Evolutionary conservation across 2,888 invertebrate genomes (phyloP).

Genomic region (Bedellia somnulentella): DNA sequence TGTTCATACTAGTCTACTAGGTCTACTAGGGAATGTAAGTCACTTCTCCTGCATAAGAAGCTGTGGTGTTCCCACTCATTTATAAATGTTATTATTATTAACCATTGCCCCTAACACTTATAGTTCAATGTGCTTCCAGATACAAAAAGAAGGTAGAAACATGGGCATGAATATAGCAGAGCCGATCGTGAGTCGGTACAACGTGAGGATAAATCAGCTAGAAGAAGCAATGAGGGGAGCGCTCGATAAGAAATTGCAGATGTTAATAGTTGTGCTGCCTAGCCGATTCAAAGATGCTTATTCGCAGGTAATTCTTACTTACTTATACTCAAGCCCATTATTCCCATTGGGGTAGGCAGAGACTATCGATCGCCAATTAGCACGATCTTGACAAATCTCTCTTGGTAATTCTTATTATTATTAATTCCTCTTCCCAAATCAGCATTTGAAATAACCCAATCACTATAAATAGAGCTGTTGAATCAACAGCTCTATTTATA

Average conservation of each 20-base stretch:
- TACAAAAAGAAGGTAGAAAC: conserved; percentile 20
- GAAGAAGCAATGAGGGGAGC: conserved; percentile 18
- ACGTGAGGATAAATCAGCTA: conserved; percentile 20
- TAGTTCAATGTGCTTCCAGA: conserved; percentile 17
- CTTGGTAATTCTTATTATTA: too few relatives aligned
- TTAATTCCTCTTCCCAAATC: too few relatives aligned
- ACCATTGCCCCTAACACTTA: background rate
- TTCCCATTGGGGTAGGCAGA: too few relatives aligned
- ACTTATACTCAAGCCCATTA: too few relatives aligned
- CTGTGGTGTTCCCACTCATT: background rate
- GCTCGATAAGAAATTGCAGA: conserved; percentile 23
- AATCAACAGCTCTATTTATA: too few relatives aligned
- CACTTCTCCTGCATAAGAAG: too few relatives aligned
- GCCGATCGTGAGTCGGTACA: conserved; percentile 18
- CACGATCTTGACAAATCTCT: too few relatives aligned
- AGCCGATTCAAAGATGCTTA: conserved; percentile 37
- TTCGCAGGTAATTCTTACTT: conserved; percentile 24
- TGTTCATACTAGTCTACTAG: too few relatives aligned
- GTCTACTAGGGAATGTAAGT: too few relatives aligned
- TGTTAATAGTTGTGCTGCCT: conserved; percentile 67
- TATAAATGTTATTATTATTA: background rate
- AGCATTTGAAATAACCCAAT: too few relatives aligned
- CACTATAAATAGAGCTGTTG: too few relatives aligned
- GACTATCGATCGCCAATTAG: too few relatives aligned
- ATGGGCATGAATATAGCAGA: conserved; percentile 30